These are phyloP conservation scores for Synergus laeviventris DNA, from an alignment of 2,888 invertebrate genomes.

Conservation along the genomic window DNA sequence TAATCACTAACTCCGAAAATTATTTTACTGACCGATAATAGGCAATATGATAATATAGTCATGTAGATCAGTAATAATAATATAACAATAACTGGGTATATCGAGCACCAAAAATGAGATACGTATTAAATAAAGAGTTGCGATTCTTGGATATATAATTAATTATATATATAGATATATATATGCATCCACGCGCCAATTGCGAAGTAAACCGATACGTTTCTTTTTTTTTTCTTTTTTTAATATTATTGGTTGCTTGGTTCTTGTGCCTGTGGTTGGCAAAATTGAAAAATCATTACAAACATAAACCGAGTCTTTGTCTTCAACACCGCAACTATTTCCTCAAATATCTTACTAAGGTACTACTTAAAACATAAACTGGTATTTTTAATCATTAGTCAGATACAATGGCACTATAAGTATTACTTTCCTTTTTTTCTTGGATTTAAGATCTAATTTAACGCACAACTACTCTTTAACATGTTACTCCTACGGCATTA, in stretches of 20 bases:
- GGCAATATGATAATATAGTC: conserved; percentile 69
- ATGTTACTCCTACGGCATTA: conserved; percentile 50
- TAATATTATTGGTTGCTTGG: conserved; percentile 17
- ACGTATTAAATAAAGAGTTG: conserved; percentile 54
- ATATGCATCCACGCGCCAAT: conserved; percentile 40
- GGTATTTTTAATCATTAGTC: conserved; percentile 62
- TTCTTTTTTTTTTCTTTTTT: background rate
- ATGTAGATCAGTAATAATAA: conserved; percentile 67
- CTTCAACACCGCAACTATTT: conserved; percentile 59
- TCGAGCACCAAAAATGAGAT: conserved; percentile 74
- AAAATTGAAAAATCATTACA: conserved; percentile 52
- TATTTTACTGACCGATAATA: conserved; percentile 69
- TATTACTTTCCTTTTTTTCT: conserved; percentile 66
- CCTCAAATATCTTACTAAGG: conserved; percentile 29
- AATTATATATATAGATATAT: conserved; percentile 33
- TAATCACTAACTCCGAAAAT: conserved; percentile 67
- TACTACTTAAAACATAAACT: conserved; percentile 55
- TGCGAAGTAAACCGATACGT: conserved; percentile 42
- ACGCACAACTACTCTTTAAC: conserved; percentile 60
- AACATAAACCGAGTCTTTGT: conserved; percentile 67
- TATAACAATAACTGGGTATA: conserved; percentile 69
- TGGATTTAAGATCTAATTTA: conserved; percentile 56
- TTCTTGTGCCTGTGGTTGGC: conserved; percentile 30
- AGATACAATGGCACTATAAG: conserved; percentile 74
- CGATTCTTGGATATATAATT: conserved; percentile 47